Evolutionary conservation across 2,113 vertebrate species (phyloP).

Genomic region (Halcyon malimbica): DNA sequence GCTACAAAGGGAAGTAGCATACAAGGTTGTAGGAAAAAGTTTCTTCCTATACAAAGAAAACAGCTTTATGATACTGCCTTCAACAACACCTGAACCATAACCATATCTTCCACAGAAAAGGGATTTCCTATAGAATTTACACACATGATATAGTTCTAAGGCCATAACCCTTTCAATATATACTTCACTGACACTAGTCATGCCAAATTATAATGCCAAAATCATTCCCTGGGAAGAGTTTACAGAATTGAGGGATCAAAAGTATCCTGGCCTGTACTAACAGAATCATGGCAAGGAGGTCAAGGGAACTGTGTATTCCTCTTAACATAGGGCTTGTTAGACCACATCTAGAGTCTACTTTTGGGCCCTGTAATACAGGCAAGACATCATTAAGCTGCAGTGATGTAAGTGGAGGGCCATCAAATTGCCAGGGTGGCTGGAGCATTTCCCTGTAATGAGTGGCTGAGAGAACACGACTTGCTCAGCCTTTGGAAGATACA

Average conservation of each 20-base stretch:
- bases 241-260: neutral
- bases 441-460: neutral
- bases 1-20: neutral
- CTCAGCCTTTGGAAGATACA: neutral
- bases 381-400: neutral
- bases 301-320: neutral
- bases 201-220: neutral
- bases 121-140: neutral
- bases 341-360: neutral
- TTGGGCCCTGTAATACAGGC: neutral
- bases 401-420: neutral
- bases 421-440: neutral
- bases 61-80: neutral
- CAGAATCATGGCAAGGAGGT: neutral
- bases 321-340: neutral
- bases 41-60: neutral
- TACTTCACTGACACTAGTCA: neutral
- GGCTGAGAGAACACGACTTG: neutral
- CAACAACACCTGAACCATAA: neutral
- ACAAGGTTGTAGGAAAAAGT: neutral
- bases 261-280: neutral
- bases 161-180: fast-evolving
- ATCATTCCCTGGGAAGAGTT: neutral
- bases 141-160: neutral
- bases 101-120: neutral